Percentiles rank a stretch among this genome's conserved stretches.
These are phyloP conservation scores for Phalacrocorax pelagicus DNA, from an alignment of 2,113 vertebrate species.

Conservation along the genomic window DNA sequence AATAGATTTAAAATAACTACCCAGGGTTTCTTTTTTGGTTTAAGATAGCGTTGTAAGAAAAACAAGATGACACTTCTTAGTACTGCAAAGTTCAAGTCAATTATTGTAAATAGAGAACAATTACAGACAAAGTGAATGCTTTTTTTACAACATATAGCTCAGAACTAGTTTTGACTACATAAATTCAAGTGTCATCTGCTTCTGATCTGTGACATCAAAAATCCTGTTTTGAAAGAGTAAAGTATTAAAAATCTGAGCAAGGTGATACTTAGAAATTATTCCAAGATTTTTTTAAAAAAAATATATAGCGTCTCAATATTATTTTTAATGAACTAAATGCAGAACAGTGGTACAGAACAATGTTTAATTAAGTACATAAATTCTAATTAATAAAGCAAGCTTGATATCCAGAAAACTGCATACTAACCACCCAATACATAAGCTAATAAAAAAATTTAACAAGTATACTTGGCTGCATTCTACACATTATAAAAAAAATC, in stretches of 20 bases:
- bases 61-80: background rate
- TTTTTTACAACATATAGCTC: background rate
- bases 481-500: background rate
- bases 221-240: background rate
- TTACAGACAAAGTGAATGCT: background rate
- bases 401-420: background rate
- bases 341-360: background rate
- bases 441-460: background rate
- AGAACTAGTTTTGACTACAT: background rate
- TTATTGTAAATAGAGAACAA: background rate
- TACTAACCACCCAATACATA: background rate
- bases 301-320: background rate
- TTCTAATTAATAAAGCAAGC: background rate
- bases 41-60: conserved; percentile 26
- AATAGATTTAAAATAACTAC: conserved; percentile 62
- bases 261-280: background rate
- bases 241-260: background rate
- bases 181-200: background rate
- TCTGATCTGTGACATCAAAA: background rate
- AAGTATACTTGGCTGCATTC: background rate
- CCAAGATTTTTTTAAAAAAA: background rate
- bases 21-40: conserved; percentile 8
- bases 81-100: conserved; percentile 7
- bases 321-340: background rate
- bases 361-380: background rate